Evolutionary conservation across 1,140 invertebrate genomes (phyloP).

Genomic region (Atta cephalotes): DNA sequence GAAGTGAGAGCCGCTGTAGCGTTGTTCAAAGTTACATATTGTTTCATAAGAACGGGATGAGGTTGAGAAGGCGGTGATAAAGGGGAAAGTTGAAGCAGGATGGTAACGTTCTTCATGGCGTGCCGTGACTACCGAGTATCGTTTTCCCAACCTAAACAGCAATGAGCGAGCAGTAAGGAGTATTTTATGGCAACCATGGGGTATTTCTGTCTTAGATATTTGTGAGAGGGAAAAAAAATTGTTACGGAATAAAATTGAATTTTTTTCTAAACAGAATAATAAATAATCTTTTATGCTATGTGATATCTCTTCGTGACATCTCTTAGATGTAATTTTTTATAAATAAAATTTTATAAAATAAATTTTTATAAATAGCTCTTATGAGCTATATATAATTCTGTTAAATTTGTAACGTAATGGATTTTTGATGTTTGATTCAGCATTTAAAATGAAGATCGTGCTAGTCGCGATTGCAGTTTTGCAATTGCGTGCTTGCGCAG

Average conservation of each 20-base stretch:
- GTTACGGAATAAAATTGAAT: neutral
- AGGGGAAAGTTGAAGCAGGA: slow-evolving; percentile 30
- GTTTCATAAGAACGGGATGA: slow-evolving; percentile 44
- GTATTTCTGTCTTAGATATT: neutral
- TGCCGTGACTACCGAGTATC: slow-evolving; percentile 62
- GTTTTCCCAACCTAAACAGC: slow-evolving; percentile 59
- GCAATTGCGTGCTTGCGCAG: neutral
- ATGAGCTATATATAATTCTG: neutral
- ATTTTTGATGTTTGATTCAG: neutral
- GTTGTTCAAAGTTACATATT: slow-evolving; percentile 67
- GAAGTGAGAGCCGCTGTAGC: slow-evolving; percentile 25
- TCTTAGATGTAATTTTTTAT: neutral
- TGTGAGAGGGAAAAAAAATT: neutral
- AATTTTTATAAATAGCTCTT: neutral
- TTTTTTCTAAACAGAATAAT: neutral
- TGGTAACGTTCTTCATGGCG: neutral
- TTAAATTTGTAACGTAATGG: slow-evolving; percentile 14
- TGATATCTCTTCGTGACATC: neutral
- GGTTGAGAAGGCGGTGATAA: slow-evolving; percentile 18
- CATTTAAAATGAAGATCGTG: slow-evolving; percentile 39
- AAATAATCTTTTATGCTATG: neutral
- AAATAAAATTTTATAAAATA: too few relatives aligned
- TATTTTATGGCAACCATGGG: slow-evolving; percentile 64
- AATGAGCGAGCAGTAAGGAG: slow-evolving; percentile 67
- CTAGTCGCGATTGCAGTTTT: slow-evolving; percentile 5